Base-by-base conservation (phyloP, 92 coral and sea anemone species). In the Bergia puertoricense region DNA sequence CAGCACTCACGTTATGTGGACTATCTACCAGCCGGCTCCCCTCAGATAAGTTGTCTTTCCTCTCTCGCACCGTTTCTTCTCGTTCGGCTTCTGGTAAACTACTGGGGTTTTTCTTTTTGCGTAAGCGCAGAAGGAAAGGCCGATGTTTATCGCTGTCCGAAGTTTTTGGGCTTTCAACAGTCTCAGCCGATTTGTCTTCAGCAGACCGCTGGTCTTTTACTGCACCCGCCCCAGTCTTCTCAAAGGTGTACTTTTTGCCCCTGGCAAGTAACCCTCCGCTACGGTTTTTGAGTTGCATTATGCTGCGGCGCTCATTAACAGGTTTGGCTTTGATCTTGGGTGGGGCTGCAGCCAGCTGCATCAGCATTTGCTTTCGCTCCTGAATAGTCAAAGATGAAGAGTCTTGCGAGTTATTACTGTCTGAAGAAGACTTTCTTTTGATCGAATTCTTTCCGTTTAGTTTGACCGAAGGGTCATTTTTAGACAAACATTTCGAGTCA, bases 261-360 rank as follows among this genome's bases (percentile, higher is more conserved):
- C 68, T 71, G 67, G 68, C 45, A 72, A 84, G 87, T 10, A 84
- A 51, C 4, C 87, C 87, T 11, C 87, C 79, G 37, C 87, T 48
- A 71, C 87, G 87, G 45, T 84, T 84, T 46, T 84, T 84, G 77
- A 84, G 39, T 57, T 84, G 87, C 87, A 84, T 69, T 46, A 84
- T 84, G 46, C 87, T 84, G 18, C 87, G 87, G 4, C 87, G 87
- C 16, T 84, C 79, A 57, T 84, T 84, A 0, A 84, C 87, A 23
- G 87, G 87, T 84, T 84, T 84, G 5, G 87, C 15, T 3, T 71
- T 84, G 9, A 46, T 45, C 78, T 45, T 84, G 30, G 87, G 87
- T 11, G 87, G 87, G 2, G 87, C 87, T 72, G 23, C 87, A 45
- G 87, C 87, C 23, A 84, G n/a, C 62, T 84, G 79, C 87, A 84